Evolutionary conservation across 1,140 invertebrate genomes (phyloP), one percentile per base, ranked within the genome.

Genomic region (Halesus radiatus): DNA sequence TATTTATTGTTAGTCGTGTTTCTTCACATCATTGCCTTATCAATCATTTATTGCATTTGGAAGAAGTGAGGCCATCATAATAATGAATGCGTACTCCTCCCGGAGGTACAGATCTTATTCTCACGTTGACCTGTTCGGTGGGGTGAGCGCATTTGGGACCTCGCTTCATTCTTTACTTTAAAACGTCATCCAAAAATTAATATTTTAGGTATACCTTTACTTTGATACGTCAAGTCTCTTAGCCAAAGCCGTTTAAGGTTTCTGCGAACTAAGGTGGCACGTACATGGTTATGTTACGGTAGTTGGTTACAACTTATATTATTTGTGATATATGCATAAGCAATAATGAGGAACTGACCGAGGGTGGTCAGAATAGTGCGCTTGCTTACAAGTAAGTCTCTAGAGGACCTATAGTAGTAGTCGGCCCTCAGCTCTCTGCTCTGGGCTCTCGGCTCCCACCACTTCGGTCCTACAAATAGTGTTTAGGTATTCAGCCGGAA

Each of bases 251-350:
- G 32, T 58, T 58, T 54, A 58, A 76, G 73, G 73, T 37, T 76
- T 76, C 26, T 70, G 73, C n/a, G 54, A 58, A 76, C 54, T 58
- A 58, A 58, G 53, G 15, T 16, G 16, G 76, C 58, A 16, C 37
- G 73, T 58, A 29, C 7, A 45, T 45, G 37, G 8, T 76, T 76
- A 32, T 58, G 73, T 76, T 76, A 45, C 53, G 10, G 75, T 66
- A 22, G 62, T 66, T 26, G 62, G 23, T 53, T 66, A 53, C 74
- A 76, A 76, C 76, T 64, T 77, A 52, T 77, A 77, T 74, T 58
- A 66, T 78, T 78, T 78, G 76, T 78, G 76, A 78, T 78, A 78
- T 78, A 70, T 72, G 64, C 76, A 78, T 78, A 78, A 78, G 76
- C 76, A 78, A 78, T 78, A 78, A 78, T 72, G 64, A 78, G 13